Evolutionary conservation across 2,797 vertebrate species (phyloP), one percentile per base, ranked within the genome.

Genomic region (Dipus sagitta): DNA sequence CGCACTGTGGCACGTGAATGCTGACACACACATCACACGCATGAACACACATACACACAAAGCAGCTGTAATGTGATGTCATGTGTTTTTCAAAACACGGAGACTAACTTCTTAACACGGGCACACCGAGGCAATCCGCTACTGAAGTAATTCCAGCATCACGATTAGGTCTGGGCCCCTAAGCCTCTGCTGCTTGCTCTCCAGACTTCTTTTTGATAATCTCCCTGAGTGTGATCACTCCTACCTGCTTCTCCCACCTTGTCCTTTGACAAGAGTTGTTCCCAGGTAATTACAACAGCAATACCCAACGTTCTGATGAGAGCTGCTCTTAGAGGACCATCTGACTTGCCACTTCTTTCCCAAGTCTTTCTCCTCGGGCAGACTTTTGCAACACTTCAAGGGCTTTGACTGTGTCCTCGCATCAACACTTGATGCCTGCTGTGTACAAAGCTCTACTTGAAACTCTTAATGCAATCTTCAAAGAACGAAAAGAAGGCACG

Each of bases 191-290:
- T 4, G 60, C 54, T 76, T 34, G 20, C 70, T 62, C 54, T 47
- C 2, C 14, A 23, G 62, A 3, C 67, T 82, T 58, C 72, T 8
- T 54, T 65, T n/a, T 30, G 23, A 58, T 13, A 30, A 11, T 26
- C 38, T 93, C 58, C 24, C 54, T 24, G 9, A 54, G 54, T 17
- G 20, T 28, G 24, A 89, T 75, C 67, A 70, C 30, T 94, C 58
- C 74, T 28, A 67, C 0, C 4, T 30, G 70, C 18, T 67, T 70
- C 84, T 42, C 81, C 81, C 47, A 0, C 60, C 80, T 1, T 67
- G 71, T 72, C 79, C 74, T 75, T 88, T 72, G 30, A 95, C n/a
- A 91, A 86, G 38, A 11, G 47, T 47, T 88, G 75, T 74, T 86
- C 82, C 75, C 78, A 23, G 65, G 67, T 72, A 74, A 74, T n/a